phyloP scores from a whole-genome alignment of 2,797 vertebrate genomes.

The Pelodytes ibericus region DNA sequence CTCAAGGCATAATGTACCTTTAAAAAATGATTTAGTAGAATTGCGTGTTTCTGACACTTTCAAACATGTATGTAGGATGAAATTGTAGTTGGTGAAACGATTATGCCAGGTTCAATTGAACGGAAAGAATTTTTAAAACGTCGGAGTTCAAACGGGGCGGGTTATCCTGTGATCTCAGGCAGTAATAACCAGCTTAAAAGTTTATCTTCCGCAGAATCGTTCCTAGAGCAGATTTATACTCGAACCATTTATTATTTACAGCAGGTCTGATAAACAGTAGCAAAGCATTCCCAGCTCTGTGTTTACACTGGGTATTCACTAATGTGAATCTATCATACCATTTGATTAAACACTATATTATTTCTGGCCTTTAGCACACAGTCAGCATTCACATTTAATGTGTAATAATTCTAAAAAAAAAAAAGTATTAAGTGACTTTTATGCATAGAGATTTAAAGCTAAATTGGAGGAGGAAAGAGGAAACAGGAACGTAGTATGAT shows the following conservation, averaged over 20 bases:
- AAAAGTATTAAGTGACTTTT: neutral
- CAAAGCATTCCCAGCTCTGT: neutral
- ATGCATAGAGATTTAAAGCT: neutral
- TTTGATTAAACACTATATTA: neutral
- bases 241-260: constrained; percentile 3
- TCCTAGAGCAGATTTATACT: constrained; percentile 1
- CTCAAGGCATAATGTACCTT: constrained; percentile 1
- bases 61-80: constrained; percentile 18
- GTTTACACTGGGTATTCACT: neutral
- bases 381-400: neutral
- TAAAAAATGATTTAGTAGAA: constrained; percentile 13
- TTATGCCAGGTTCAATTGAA: constrained; percentile 45
- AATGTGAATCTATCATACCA: neutral
- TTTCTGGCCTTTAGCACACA: neutral
- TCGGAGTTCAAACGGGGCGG: constrained; percentile 3
- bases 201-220: constrained; percentile 3
- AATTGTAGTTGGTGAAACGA: constrained; percentile 14
- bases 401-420: neutral
- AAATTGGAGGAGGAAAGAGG: no score
- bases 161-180: constrained; percentile 35
- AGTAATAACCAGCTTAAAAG: constrained; percentile 31
- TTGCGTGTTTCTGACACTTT: constrained; percentile 24
- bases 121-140: constrained; percentile 39
- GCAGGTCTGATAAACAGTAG: neutral
- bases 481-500: no score